phyloP scores from a whole-genome alignment of 2,888 invertebrate genomes.

The Blastobasis lacticolella region DNA sequence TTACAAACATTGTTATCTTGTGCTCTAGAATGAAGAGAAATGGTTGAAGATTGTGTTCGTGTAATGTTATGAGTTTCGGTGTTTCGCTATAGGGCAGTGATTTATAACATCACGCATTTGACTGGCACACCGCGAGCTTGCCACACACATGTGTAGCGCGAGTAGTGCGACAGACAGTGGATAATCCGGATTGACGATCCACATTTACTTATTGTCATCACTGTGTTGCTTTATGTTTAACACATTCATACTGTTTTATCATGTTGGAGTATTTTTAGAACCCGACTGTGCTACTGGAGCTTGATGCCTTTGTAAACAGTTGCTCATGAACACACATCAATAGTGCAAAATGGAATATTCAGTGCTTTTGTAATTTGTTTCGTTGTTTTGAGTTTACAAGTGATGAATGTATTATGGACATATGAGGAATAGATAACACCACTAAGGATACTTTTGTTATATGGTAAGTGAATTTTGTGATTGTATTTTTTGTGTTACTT shows the following conservation, averaged over 20 bases:
- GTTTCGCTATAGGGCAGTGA: neutral
- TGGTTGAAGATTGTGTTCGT: constrained; percentile 1
- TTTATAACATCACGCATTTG: constrained; percentile 5
- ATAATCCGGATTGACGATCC: constrained; percentile 54
- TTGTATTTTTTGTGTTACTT: neutral
- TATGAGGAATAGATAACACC: constrained; percentile 36
- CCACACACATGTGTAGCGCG: constrained; percentile 22
- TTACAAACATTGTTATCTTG: too few species aligned
- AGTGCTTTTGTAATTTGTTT: constrained; percentile 9
- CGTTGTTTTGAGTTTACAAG: constrained; percentile 11
- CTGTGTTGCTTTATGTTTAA: constrained; percentile 56
- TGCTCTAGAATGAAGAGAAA: neutral
- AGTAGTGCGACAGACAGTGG: constrained; percentile 29
- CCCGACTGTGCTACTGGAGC: constrained; percentile 49
- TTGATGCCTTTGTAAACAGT: constrained; percentile 60
- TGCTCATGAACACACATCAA: constrained; percentile 19
- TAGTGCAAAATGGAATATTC: constrained; percentile 21
- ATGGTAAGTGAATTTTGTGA: constrained; percentile 44
- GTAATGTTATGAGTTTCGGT: constrained; percentile 1
- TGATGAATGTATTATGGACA: constrained; percentile 40
- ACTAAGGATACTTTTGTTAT: constrained; percentile 35
- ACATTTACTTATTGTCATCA: constrained; percentile 53
- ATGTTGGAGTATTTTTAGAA: constrained; percentile 68
- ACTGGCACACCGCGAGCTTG: constrained; percentile 11
- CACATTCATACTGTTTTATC: constrained; percentile 66